Evolutionary conservation across 2,888 invertebrate genomes (phyloP), one percentile per base, ranked within the genome.

Genomic region (Thereva nobilitata): DNA sequence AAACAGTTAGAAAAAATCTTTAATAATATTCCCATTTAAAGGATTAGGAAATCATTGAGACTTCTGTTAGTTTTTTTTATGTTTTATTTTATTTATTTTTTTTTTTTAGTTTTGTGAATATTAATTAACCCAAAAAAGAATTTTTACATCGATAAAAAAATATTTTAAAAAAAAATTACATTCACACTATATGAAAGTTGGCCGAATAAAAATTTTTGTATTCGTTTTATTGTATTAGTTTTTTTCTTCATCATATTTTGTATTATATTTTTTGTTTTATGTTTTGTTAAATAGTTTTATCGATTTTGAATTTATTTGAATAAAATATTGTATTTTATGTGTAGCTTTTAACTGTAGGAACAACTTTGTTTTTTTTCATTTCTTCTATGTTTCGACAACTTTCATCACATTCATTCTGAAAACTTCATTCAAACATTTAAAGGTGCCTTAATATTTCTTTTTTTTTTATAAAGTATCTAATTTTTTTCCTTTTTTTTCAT

Each of bases 21-120:
- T 23, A 23, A 23, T 23, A 23, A 23, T 23, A 23, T 44, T 37
- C 45, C 45, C 45, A 54, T 35, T 42, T 52, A 49, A 68, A 23
- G 57, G 66, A 67, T 52, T 59, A 61, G 52, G 55, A 55, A 49
- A 59, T 59, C 59, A 47, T 40, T 59, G 59, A 59, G 59, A 59
- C 59, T 59, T 59, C 59, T 59, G 59, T 47, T 59, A 47, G 42
- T 55, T 55, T 42, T 40, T 41, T 10, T 42, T 44, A 44, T 47
- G 23, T 23, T 23, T 23, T 23, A 23, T 23, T 23, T 23, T 23
- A 23, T 23, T 23, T 23, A 23, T 23, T 23, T 23, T 23, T 23
- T 23, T 23, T 23, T 23, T 23, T 23, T 23, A 23, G 23, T 23
- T 23, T 23, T 23, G 23, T 23, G 23, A 23, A 23, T 23, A 23